Percentiles rank a stretch among this genome's conserved stretches.
phyloP scores from a whole-genome alignment of 1,140 invertebrate species.

The Drosophila kanapiae region DNA sequence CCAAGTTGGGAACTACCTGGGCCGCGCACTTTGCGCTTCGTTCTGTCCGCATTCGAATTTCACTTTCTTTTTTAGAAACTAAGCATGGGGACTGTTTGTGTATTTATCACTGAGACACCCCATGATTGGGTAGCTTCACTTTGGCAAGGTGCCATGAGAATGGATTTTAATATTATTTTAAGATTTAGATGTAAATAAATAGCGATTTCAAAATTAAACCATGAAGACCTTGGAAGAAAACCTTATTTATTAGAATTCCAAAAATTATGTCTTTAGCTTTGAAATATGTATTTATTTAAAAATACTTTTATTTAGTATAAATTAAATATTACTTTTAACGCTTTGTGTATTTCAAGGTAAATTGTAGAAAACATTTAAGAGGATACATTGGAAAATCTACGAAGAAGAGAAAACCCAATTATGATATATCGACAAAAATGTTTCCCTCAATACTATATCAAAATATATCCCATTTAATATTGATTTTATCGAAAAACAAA shows the following conservation, averaged over 20 bases:
- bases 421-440: too few relatives aligned
- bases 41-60: constrained; percentile 75
- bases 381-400: neutral
- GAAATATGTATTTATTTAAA: neutral
- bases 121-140: constrained; percentile 8
- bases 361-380: neutral
- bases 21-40: constrained; percentile 74
- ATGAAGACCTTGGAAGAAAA: too few relatives aligned
- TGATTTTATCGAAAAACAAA: too few relatives aligned
- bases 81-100: constrained; percentile 45
- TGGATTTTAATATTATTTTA: neutral
- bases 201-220: too few relatives aligned
- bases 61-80: constrained; percentile 83
- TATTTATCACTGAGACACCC: constrained; percentile 23
- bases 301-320: too few relatives aligned
- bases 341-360: too few relatives aligned
- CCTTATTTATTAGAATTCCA: too few relatives aligned
- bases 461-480: too few relatives aligned
- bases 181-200: too few relatives aligned
- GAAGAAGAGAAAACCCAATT: neutral
- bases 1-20: constrained; percentile 52
- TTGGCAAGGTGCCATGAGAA: neutral
- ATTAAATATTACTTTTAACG: too few relatives aligned
- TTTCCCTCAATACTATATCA: too few relatives aligned
- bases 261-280: neutral